Evolutionary conservation across 2,888 invertebrate genomes (phyloP), one percentile per base, ranked within the genome.

Genomic region (Cerastis rubricosa): DNA sequence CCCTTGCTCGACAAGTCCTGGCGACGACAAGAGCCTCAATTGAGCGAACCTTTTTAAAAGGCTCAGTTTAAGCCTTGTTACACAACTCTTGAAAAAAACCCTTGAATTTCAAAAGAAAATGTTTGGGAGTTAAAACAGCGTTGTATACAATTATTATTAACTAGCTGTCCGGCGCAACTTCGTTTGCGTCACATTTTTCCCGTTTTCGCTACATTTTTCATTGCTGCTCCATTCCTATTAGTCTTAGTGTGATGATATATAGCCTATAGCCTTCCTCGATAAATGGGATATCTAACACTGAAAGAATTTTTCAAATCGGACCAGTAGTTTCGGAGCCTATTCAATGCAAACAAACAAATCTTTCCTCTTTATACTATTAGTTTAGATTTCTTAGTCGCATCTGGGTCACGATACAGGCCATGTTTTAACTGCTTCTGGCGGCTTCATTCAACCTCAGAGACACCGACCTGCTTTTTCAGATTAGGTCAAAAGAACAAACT

Each of bases 41-140:
- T 49, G 14, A 14, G 78, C 4, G 35, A 49, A 45, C 35, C 49
- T 79, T 84, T 64, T 69, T 25, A 25, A 78, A 54, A 7, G 29
- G n/a, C 54, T 57, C 43, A 25, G 5, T 22, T 61, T 49, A 25
- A 68, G 43, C 35, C 22, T 63, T 25, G 43, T 68, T 68, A n/a
- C 19, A 61, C 51, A 19, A 29, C 45, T 47, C 17, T 45, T n/a
- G 25, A 54, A 19, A 74, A 63, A 43, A 63, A 0, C 11, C 40
- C n/a, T 47, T 35, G 66, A 57, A 63, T 59, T 78, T 51, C 7
- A 22, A 68, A 84, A 47, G 45, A 51, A 70, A 83, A 78, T 63
- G 49, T 63, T 49, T 43, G 29, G 45, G 7, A 19, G 43, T 57
- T 45, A 22, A 45, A 83, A 45, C 1, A n/a, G 29, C 29, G 8